These are phyloP conservation scores for Crematogaster levior DNA, from an alignment of 2,888 invertebrate species.

Conservation along the genomic window DNA sequence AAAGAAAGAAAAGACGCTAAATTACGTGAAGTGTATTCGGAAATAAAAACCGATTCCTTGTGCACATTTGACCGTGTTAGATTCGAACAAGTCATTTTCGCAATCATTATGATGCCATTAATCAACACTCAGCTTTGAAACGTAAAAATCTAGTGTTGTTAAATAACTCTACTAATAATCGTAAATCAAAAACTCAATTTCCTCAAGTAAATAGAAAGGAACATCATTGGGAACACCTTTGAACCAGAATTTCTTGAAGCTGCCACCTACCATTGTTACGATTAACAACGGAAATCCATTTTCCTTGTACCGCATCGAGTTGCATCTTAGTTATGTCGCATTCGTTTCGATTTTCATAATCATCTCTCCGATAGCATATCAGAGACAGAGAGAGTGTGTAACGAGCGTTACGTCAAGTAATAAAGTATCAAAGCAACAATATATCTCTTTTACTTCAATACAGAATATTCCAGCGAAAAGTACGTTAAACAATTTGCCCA, in stretches of 20 bases:
- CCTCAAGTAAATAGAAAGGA: conserved; percentile 81
- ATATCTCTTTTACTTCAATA: not conserved
- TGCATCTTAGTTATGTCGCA: conserved; percentile 76
- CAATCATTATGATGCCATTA: conserved; percentile 77
- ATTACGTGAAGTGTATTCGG: conserved; percentile 76
- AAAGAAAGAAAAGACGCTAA: conserved; percentile 75
- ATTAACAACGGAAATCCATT: conserved; percentile 73
- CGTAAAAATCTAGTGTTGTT: conserved; percentile 81
- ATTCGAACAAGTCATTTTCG: conserved; percentile 76
- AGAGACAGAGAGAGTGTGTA: too few species aligned
- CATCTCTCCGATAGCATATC: not conserved
- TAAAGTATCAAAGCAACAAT: not conserved
- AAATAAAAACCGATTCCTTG: conserved; percentile 77
- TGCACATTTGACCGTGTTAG: conserved; percentile 74
- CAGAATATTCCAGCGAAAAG: not conserved
- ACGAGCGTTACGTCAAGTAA: not conserved
- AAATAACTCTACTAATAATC: conserved; percentile 80
- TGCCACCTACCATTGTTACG: conserved; percentile 76
- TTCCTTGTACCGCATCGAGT: conserved; percentile 71
- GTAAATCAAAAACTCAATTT: conserved; percentile 82
- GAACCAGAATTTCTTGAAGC: conserved; percentile 79
- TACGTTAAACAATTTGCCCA: conserved; percentile 4
- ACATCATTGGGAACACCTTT: conserved; percentile 83
- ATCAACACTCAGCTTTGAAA: conserved; percentile 82
- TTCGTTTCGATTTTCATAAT: conserved; percentile 29